A percentile compares a stretch with the other conserved stretches of the same genome.
Conservation (phyloP, 2,797 vertebrate species). For the Ceryle rudis region DNA sequence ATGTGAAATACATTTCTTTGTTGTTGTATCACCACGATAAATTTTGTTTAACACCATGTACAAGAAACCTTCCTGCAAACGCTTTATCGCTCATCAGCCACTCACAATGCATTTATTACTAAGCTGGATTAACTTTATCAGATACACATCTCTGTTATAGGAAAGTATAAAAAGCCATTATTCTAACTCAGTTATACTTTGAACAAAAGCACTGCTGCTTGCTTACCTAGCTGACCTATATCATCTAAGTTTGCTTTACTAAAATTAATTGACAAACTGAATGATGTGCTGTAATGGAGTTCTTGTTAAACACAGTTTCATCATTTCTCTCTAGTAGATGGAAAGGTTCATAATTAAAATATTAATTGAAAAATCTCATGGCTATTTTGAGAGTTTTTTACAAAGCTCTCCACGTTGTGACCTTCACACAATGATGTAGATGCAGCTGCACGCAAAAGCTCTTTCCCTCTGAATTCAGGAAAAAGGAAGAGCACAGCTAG, state of each 20-base stretch:
- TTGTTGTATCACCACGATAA: neutral
- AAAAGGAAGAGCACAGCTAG: constrained; percentile 5
- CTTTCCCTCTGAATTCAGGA: neutral
- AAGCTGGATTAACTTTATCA: constrained; percentile 40
- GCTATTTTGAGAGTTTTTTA: neutral
- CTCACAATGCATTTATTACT: constrained; percentile 27
- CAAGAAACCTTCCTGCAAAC: neutral
- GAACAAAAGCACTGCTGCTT: neutral
- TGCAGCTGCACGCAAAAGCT: constrained; percentile 1
- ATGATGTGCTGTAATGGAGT: neutral
- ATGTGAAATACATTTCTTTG: neutral
- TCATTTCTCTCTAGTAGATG: neutral
- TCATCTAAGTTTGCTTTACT: constrained; percentile 1
- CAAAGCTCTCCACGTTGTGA: constrained; percentile 3
- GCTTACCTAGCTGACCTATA: constrained; percentile 33
- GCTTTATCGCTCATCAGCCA: constrained; percentile 26
- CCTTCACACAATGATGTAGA: neutral
- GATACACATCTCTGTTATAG: neutral
- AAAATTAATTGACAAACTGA: constrained; percentile 39
- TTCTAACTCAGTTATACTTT: constrained; percentile 6
- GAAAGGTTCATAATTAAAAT: constrained; percentile 39
- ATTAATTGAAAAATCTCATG: constrained; percentile 46
- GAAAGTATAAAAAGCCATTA: constrained; percentile 41
- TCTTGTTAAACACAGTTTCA: constrained; percentile 6
- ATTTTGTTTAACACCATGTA: neutral